Evolutionary conservation across 2,113 vertebrate genomes (phyloP), one percentile per base, ranked within the genome.

Genomic region (Orientallactaga bullata): DNA sequence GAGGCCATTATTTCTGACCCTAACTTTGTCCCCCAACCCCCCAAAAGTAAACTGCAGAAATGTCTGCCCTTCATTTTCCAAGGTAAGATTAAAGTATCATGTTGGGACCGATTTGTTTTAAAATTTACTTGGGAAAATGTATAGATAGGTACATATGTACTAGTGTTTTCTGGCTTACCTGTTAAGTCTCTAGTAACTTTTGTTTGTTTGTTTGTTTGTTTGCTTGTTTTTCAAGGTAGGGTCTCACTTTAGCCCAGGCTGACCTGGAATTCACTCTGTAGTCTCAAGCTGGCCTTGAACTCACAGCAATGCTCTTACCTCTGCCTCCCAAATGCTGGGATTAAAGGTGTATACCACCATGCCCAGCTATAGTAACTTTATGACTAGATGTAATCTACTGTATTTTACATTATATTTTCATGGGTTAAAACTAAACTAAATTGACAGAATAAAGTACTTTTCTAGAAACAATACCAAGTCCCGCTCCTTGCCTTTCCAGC

Each of bases 1-100:
- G 84, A 93, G 32, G 86, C 89, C 92, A 96, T 23, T 87, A 42
- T 90, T n/a, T 93, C 35, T 93, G 55, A 37, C 69, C 32, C 71
- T 91, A 32, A 58, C 24, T 83, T 55, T 85, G 78, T 89, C 11
- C 69, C 80, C 32, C 12, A 61, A 72, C 11, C 69, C 80, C 32
- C 9, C 58, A 76, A 82, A 78, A 78, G 78, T n/a, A 63, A 78
- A 80, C 68, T 42, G 20, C 39, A 72, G 51, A 79, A 76, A 77
- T 68, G 73, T 77, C 69, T 91, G 20, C 32, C 42, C 7, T 95
- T 72, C 69, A 66, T 28, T 32, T 7, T 35, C 10, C 80, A 69
- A 39, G 30, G 60, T 80, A 86, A 92, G 82, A 83, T 88, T 68
- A 85, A 95, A 92, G 26, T 21, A 37, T 60, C 85, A 7, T 86